phyloP scores from a whole-genome alignment of 2,797 vertebrate species.

The Eulemur mongoz region DNA sequence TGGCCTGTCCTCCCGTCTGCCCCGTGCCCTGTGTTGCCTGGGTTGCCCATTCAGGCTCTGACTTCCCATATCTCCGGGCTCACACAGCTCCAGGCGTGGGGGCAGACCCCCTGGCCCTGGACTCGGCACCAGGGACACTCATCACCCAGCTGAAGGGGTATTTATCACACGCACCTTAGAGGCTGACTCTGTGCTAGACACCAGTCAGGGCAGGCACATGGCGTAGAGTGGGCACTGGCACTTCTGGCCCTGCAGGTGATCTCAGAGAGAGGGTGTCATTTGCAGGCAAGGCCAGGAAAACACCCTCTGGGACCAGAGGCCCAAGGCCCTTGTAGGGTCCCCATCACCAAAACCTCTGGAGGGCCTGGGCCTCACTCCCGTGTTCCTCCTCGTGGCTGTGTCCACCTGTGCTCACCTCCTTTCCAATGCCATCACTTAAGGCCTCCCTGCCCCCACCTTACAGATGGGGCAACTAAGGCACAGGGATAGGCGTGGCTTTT shows the following conservation, averaged over 20 bases:
- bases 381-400: background rate
- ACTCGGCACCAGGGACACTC: background rate
- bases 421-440: rapidly evolving
- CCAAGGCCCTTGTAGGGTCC: too few species aligned
- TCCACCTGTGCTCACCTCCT: background rate
- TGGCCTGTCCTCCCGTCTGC: too few species aligned
- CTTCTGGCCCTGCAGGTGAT: constrained; percentile 61
- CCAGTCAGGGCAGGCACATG: background rate
- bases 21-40: background rate
- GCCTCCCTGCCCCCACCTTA: background rate
- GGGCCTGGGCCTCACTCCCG: background rate
- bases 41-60: rapidly evolving
- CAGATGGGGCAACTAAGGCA: background rate
- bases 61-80: background rate
- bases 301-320: background rate
- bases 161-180: background rate
- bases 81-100: background rate
- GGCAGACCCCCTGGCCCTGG: background rate
- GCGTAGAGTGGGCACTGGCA: background rate
- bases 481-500: too few species aligned
- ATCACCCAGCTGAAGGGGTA: background rate
- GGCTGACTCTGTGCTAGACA: background rate
- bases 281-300: constrained; percentile 65
- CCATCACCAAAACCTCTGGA: background rate
- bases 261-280: constrained; percentile 9